Base-by-base conservation (phyloP, 1,140 invertebrate genomes). In the Lasioglossum baleicum region DNA sequence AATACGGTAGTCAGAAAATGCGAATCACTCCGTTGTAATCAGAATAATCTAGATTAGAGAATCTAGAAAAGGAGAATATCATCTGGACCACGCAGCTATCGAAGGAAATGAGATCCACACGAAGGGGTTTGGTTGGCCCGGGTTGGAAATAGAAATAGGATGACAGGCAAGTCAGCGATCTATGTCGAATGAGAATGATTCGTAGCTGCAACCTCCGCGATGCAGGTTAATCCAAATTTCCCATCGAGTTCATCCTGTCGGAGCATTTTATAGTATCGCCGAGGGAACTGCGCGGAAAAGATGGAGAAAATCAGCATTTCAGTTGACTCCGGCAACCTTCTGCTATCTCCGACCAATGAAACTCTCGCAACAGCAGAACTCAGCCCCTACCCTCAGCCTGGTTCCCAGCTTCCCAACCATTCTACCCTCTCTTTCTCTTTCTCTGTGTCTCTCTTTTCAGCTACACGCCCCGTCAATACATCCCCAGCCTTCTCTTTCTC, bases 281-380 rank as follows among this genome's bases (percentile, higher is more conserved):
- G 64, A 13, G 5, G 26, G 0, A 67, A 11, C 26, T 5, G 48
- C 48, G 11, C 17, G 17, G n/a, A 35, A 82, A 83, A 80, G 75
- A 75, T 76, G 69, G 69, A 81, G 78, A 81, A 71, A 80, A 80
- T 68, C 80, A 73, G 70, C 80, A 81, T 83, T 86, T 83, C 72
- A 26, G 44, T 76, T 58, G 68, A 65, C 73, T 42, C n/a, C 44
- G 78, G 20, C 44, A 76, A 81, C 58, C 79, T 68, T 74, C 58
- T 70, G 26, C 51, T 56, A 84, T 83, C 75, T 80, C 64, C 81
- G 44, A 10, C 64, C 78, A 74, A 68, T 80, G 71, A 66, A 53
- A 70, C 40, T 61, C 35, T 61, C 75, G 63, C 67, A 76, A 53
- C 80, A 58, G 31, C 51, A 17, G 58, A 64, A 64, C 68, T 74